Evolutionary conservation across 30 jellyfish, hydroid and myxozoan genomes (phyloP).

Genomic region (Hydractinia symbiolongicarpus): DNA sequence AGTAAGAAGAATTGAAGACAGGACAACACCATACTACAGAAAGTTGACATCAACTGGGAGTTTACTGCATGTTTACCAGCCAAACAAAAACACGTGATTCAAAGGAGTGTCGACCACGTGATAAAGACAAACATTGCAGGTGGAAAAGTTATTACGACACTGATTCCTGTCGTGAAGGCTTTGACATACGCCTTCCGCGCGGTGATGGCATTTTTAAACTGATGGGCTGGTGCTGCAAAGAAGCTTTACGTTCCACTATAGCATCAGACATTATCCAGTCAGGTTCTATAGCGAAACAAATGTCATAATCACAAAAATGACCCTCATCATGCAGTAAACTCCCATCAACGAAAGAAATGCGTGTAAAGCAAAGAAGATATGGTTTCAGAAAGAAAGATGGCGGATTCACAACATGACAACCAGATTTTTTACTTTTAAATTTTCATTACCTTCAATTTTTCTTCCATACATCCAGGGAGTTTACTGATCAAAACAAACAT

Average conservation of each 20-base stretch:
- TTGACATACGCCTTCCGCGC: background rate
- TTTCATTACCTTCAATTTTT: too few species aligned
- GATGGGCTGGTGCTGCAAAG: constrained; percentile 22
- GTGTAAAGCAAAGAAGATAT: too few species aligned
- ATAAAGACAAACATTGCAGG: background rate
- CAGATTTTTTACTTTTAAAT: too few species aligned
- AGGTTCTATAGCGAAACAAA: constrained; percentile 22
- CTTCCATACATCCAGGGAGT: too few species aligned
- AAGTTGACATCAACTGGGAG: background rate
- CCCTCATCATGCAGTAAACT: background rate
- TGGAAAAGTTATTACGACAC: background rate
- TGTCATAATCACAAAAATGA: background rate
- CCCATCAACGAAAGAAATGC: background rate
- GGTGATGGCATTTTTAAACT: constrained; percentile 12
- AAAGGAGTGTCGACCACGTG: background rate
- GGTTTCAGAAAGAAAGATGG: too few species aligned
- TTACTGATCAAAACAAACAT: too few species aligned
- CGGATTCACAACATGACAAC: too few species aligned
- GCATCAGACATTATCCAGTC: constrained; percentile 26
- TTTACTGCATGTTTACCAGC: background rate
- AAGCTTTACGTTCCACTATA: constrained; percentile 17
- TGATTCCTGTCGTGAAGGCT: constrained; percentile 19
- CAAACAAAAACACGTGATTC: background rate
- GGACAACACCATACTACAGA: background rate
- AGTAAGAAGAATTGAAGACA: too few species aligned